Conservation (phyloP, 2,113 vertebrate genomes). For the Chinchilla lanigera region DNA sequence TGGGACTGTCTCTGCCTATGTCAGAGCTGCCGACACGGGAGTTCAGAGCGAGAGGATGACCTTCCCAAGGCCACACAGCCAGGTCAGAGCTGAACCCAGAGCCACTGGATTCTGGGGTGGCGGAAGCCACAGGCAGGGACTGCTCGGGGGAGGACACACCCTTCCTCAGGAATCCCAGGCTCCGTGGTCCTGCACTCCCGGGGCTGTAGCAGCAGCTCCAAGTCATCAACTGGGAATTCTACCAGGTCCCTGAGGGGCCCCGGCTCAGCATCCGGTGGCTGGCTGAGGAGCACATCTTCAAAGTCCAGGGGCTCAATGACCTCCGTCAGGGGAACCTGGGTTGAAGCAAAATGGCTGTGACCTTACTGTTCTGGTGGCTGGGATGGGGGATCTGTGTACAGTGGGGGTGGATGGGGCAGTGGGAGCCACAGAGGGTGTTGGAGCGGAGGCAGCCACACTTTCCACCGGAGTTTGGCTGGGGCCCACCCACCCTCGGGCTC, state of each 20-base stretch:
- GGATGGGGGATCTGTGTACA: not conserved
- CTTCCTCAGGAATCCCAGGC: conserved; percentile 88
- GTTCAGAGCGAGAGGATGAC: not conserved
- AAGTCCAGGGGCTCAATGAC: conserved; percentile 94
- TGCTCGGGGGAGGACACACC: conserved; percentile 78
- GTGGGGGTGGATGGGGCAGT: rapidly evolving
- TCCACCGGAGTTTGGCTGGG: not conserved
- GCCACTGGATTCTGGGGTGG: too few relatives aligned
- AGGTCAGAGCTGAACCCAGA: not conserved
- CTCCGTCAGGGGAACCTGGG: conserved; percentile 92
- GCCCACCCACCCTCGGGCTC: not conserved
- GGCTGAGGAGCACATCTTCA: conserved; percentile 92
- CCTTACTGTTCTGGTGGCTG: not conserved
- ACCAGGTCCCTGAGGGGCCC: conserved; percentile 91
- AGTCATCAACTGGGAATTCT: conserved; percentile 93
- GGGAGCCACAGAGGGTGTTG: not conserved
- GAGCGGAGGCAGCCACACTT: not conserved
- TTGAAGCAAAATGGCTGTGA: not conserved
- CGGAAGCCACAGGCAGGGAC: too few relatives aligned
- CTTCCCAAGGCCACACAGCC: not conserved
- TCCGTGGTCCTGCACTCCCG: conserved; percentile 93
- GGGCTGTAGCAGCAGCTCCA: conserved; percentile 90
- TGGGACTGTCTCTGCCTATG: too few relatives aligned
- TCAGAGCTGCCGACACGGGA: not conserved
- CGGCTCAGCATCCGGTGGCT: conserved; percentile 88